Conservation (phyloP, 2,888 invertebrate genomes). For the Archaeoteleia sp. region DNA sequence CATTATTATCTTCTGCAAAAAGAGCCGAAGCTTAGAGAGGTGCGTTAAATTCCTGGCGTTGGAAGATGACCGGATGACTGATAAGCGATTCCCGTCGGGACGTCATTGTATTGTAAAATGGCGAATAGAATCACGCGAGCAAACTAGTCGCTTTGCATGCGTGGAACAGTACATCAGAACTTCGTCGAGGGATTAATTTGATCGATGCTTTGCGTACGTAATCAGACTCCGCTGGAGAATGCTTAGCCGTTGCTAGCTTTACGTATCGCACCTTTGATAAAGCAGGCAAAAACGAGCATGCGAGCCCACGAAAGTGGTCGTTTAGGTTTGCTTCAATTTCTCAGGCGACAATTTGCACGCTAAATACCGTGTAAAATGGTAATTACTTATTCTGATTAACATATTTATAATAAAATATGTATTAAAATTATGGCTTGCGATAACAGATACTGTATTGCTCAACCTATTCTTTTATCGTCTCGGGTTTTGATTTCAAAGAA, state of each 20-base stretch:
- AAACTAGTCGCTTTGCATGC: conserved; percentile 63
- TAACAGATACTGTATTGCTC: no score
- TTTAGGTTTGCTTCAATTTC: conserved; percentile 47
- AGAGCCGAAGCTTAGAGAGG: conserved; percentile 6
- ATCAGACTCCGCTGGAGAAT: conserved; percentile 38
- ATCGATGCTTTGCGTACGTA: conserved; percentile 63
- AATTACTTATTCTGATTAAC: conserved; percentile 43
- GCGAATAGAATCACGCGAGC: conserved; percentile 57
- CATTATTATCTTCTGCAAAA: not conserved
- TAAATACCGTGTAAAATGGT: conserved; percentile 55
- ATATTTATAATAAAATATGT: conserved; percentile 22
- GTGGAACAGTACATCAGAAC: conserved; percentile 41
- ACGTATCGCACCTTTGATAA: conserved; percentile 48
- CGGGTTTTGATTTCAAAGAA: no score
- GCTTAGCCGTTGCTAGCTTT: conserved; percentile 30
- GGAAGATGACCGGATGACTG: conserved; percentile 49
- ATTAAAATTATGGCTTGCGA: no score
- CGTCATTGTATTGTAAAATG: conserved; percentile 40
- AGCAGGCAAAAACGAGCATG: conserved; percentile 37
- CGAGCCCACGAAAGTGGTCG: conserved; percentile 38
- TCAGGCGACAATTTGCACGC: conserved; percentile 49
- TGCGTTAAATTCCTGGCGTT: conserved; percentile 21
- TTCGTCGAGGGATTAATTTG: conserved; percentile 63
- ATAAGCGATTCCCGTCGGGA: conserved; percentile 46
- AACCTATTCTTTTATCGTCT: no score